Conservation (phyloP, 2,888 invertebrate genomes). For the Clistopyga incitator region DNA sequence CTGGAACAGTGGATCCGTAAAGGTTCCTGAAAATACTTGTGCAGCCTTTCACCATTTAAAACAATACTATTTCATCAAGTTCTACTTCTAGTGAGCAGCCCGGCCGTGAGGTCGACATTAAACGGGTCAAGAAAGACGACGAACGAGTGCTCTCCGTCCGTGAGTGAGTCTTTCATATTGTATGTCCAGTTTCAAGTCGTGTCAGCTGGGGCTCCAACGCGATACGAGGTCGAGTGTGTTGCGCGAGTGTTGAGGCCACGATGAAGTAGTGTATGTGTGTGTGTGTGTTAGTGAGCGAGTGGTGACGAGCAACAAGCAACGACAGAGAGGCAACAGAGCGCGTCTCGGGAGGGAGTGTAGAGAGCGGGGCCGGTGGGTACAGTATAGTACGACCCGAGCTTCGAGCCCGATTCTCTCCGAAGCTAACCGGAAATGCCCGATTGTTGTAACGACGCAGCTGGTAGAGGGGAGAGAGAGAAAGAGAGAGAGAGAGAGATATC, state of each 20-base stretch:
- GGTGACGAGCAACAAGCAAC: conserved; percentile 8
- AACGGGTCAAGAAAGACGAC: conserved; percentile 19
- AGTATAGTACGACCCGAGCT: conserved; percentile 33
- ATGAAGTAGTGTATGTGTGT: conserved; percentile 44
- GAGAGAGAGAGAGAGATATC: conserved; percentile 33
- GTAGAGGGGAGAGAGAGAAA: conserved; percentile 42
- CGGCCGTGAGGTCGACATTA: conserved; percentile 6
- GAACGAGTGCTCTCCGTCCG: conserved; percentile 15
- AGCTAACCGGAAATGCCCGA: conserved; percentile 71
- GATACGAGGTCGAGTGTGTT: conserved; percentile 85
- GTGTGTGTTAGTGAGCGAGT: conserved; percentile 45
- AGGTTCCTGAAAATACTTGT: too few relatives aligned
- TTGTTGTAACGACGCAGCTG: conserved; percentile 23
- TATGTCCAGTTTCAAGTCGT: conserved; percentile 26
- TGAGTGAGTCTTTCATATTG: conserved; percentile 11
- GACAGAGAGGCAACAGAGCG: conserved; percentile 34
- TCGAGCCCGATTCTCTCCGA: conserved; percentile 44
- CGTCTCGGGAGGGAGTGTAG: conserved; percentile 62
- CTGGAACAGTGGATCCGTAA: too few relatives aligned
- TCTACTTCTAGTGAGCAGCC: conserved; percentile 11
- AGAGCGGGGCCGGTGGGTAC: conserved; percentile 29
- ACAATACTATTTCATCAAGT: conserved; percentile 7
- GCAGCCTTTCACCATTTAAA: too few relatives aligned
- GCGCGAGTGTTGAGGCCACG: conserved; percentile 60
- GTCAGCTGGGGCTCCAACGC: conserved; percentile 70